Conservation (phyloP, 1,140 invertebrate species). For the Aphis gossypii region DNA sequence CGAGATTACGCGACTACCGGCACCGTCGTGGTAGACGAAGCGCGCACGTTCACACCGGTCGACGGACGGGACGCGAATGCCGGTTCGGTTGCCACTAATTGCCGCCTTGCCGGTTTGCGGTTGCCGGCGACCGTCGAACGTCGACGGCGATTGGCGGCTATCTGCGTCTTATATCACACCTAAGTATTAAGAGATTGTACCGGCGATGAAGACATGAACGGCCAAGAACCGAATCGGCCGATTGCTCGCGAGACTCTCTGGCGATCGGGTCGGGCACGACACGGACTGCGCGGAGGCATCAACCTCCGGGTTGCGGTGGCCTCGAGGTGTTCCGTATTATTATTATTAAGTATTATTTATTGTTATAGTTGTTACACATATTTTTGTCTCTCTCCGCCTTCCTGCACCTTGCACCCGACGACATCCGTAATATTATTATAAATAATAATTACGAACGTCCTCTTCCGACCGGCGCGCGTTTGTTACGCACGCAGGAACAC, state of each 20-base stretch:
- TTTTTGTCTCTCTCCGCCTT: neutral
- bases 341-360: neutral
- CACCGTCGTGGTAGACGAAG: too few relatives aligned
- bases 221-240: neutral
- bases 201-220: neutral
- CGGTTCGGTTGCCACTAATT: neutral
- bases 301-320: neutral
- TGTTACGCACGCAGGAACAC: conserved; percentile 21
- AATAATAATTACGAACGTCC: conserved; percentile 4
- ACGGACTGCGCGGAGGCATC: neutral
- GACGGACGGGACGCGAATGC: conserved; percentile 30
- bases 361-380: neutral
- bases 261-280: neutral
- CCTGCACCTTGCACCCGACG: neutral
- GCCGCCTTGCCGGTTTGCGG: neutral
- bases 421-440: conserved; percentile 9
- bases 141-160: neutral
- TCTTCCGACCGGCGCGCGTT: conserved; percentile 2
- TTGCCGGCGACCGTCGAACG: neutral
- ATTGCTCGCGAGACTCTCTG: neutral
- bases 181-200: too few relatives aligned
- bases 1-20: neutral
- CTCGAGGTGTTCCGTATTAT: neutral
- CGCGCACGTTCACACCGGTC: neutral
- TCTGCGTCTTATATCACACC: neutral